These are phyloP conservation scores for Castor canadensis DNA, from an alignment of 2,113 vertebrate genomes.

Conservation along the genomic window DNA sequence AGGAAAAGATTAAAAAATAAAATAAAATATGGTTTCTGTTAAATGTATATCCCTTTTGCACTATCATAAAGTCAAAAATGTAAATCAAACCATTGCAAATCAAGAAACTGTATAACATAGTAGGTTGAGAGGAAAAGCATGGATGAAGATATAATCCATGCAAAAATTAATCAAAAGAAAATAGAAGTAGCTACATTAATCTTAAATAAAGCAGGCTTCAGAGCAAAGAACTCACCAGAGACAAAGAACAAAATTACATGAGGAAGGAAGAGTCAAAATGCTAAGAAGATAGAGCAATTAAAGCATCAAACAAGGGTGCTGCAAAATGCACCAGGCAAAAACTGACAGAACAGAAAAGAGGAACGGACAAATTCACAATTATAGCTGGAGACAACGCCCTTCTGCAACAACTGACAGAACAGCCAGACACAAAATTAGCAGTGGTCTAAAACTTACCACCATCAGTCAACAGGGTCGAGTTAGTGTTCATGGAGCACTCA, in stretches of 20 bases:
- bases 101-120: not conserved
- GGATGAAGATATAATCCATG: not conserved
- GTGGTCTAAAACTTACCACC: not conserved
- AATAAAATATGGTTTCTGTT: not conserved
- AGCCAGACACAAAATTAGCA: not conserved
- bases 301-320: not conserved
- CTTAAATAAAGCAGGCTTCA: not conserved
- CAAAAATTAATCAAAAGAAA: not conserved
- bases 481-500: not conserved
- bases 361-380: not conserved
- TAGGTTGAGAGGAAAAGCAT: not conserved
- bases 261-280: not conserved
- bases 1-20: not conserved
- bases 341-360: not conserved
- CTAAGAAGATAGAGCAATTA: not conserved
- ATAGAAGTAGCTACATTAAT: not conserved
- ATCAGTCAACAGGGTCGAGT: not conserved
- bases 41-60: not conserved
- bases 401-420: not conserved
- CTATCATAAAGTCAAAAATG: not conserved
- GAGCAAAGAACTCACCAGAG: not conserved
- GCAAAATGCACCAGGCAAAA: not conserved
- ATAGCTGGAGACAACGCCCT: not conserved
- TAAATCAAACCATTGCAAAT: too few species aligned
- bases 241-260: not conserved